These are phyloP conservation scores for Mycetomoellerius zeteki DNA, from an alignment of 1,140 invertebrate species.

Conservation along the genomic window DNA sequence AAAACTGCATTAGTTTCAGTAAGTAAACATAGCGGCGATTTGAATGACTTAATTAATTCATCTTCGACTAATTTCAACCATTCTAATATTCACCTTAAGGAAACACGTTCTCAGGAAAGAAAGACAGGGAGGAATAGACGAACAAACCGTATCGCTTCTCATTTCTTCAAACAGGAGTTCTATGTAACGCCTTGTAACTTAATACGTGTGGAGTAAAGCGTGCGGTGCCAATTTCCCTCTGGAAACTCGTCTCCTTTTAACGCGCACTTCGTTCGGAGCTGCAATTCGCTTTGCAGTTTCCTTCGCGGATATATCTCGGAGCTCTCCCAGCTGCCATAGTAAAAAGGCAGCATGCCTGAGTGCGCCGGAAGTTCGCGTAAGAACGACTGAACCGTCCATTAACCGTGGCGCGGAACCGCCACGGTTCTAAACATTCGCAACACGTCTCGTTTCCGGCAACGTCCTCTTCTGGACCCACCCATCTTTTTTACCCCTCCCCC, in stretches of 20 bases:
- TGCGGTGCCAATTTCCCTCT: constrained; percentile 34
- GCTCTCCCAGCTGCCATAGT: not conserved
- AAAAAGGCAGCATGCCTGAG: not conserved
- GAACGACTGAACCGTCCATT: constrained; percentile 28
- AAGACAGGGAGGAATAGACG: not conserved
- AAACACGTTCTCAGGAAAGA: not conserved
- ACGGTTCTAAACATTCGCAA: constrained; percentile 17
- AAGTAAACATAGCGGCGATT: not conserved
- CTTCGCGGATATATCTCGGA: not conserved
- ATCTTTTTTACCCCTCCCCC: not conserved
- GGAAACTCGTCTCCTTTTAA: constrained; percentile 20
- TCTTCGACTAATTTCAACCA: constrained; percentile 29
- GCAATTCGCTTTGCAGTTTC: not conserved
- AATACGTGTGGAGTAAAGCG: constrained; percentile 19
- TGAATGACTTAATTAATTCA: constrained; percentile 34
- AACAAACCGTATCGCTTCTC: not conserved
- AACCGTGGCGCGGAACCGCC: not conserved
- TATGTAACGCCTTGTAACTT: constrained; percentile 7
- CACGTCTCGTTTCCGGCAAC: constrained; percentile 18
- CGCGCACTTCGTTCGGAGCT: not conserved
- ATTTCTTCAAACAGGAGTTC: not conserved
- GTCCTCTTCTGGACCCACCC: not conserved
- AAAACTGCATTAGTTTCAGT: constrained; percentile 1
- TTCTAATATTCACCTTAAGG: not conserved
- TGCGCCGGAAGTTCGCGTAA: constrained; percentile 27